Evolutionary conservation across 2,888 invertebrate species (phyloP), one percentile per base, ranked within the genome.

Genomic region (Ischnus inquisitorius): DNA sequence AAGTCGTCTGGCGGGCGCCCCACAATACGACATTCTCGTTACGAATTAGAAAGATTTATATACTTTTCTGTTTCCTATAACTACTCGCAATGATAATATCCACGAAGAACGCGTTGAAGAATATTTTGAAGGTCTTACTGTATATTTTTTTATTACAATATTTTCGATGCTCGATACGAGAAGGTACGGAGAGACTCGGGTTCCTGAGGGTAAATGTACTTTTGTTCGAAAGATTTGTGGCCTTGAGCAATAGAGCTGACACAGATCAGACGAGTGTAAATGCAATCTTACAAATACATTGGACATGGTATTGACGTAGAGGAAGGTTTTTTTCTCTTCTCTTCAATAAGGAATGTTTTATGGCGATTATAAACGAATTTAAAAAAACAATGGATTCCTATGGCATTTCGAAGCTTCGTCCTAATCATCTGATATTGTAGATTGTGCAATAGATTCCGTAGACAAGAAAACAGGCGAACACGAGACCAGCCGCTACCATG

Each of bases 1-100:
- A 87, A 96, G 96, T 1, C 95, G 95, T 69, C 94, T 95, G 65
- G 95, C 96, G 82, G 97, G 97, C 16, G 94, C 95, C 72, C 95
- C 96, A 3, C 95, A 97, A 89, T 97, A 96, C 90, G 97, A 97
- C 90, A 87, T 92, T 16, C 82, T 91, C 5, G 43, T 79, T 14
- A 80, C 79, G 39, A 86, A 78, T 25, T 64, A 83, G 51, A 74
- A 75, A 60, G 68, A 64, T 14, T 48, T 34, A 46, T 25, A 65
- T 12, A 43, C 6, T n/a, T 39, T 46, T 46, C 39, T 67, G 16
- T 41, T 16, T 69, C 46, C 39, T 14, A 19, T 48, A 34, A 22
- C 71, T 65, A 19, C 5, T 39, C 2, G 14, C 14, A 41, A 60
- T 8, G 6, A 28, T 28, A 25, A 14, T 22, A 46, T 25, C 22